phyloP scores from a whole-genome alignment of 2,113 vertebrate genomes.

The Aplodontia rufa region DNA sequence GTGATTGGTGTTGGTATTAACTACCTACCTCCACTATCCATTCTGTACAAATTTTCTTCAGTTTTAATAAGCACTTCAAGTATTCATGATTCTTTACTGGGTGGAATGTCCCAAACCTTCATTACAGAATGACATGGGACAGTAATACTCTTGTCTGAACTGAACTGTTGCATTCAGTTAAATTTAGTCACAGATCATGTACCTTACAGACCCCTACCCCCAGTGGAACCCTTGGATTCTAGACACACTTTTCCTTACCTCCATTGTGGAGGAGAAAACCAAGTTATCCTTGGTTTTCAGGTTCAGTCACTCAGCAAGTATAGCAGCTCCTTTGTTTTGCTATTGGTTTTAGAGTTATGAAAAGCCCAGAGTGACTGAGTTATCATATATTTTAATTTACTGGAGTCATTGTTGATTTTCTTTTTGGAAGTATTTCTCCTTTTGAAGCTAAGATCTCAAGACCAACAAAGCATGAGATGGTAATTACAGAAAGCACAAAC shows the following conservation, averaged over 20 bases:
- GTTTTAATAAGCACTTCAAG: neutral
- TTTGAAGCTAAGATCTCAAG: neutral
- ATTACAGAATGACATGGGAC: too few relatives aligned
- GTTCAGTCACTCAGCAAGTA: neutral
- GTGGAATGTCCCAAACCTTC: neutral
- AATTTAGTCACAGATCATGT: neutral
- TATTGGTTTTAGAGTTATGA: neutral
- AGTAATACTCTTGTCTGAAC: neutral
- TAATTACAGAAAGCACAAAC: neutral
- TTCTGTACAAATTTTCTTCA: neutral
- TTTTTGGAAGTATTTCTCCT: neutral
- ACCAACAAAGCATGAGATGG: neutral
- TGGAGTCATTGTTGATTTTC: neutral
- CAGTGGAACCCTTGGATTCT: neutral
- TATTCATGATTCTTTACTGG: neutral
- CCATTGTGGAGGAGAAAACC: neutral
- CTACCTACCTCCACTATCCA: neutral
- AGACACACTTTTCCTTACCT: neutral
- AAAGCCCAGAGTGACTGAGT: rapidly evolving
- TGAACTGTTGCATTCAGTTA: neutral
- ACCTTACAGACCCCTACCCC: neutral
- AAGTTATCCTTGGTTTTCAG: neutral
- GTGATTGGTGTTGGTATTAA: neutral
- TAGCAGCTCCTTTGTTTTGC: neutral
- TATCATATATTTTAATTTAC: neutral